phyloP scores from a whole-genome alignment of 2,797 vertebrate species.

The Pelochelys cantorii region DNA sequence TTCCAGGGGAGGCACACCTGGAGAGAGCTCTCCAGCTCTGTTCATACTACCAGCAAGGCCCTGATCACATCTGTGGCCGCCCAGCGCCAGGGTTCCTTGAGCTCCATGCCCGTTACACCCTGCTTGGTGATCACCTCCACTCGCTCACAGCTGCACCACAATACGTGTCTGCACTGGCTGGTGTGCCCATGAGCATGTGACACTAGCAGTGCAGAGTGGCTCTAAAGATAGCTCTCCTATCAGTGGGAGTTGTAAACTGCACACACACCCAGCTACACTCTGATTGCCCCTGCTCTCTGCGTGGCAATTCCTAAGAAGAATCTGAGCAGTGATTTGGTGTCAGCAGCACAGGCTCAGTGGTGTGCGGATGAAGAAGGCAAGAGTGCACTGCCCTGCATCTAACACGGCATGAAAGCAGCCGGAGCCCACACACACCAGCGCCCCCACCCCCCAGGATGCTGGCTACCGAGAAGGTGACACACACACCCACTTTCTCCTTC shows the following conservation, averaged over 20 bases:
- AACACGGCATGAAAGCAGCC: not conserved
- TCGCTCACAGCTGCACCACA: rapidly evolving
- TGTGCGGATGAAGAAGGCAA: not conserved
- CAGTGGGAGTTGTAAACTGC: not conserved
- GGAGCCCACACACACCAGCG: rapidly evolving
- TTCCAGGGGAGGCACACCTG: not conserved
- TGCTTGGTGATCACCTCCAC: rapidly evolving
- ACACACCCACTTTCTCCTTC: not conserved
- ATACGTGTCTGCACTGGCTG: not conserved
- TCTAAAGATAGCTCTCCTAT: not conserved
- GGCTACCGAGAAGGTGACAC: not conserved
- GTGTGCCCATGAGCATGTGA: not conserved
- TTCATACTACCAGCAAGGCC: not conserved
- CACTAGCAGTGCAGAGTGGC: not conserved
- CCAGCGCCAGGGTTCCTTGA: not conserved
- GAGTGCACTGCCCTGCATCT: not conserved
- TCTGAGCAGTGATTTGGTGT: not conserved
- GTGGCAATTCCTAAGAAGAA: not conserved
- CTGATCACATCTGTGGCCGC: not conserved
- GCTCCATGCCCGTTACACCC: not conserved
- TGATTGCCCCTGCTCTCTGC: rapidly evolving
- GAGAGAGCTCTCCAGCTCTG: not conserved
- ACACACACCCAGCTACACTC: rapidly evolving
- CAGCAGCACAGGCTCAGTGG: not conserved
- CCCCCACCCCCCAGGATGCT: not conserved